These are phyloP conservation scores for Exocentrus adspersus DNA, from an alignment of 2,888 invertebrate species.

Conservation along the genomic window DNA sequence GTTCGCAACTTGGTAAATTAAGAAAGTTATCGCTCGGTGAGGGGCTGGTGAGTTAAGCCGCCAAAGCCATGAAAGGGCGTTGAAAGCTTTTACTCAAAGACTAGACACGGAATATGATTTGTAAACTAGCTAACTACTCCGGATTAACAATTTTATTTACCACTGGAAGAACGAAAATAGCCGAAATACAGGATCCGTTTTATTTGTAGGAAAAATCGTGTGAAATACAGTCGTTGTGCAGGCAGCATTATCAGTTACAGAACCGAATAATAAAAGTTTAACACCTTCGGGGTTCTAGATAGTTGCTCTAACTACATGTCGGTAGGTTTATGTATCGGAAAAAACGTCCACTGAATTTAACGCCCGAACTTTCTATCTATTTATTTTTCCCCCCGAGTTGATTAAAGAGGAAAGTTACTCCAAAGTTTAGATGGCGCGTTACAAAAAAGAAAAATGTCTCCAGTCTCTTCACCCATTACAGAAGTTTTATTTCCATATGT, in stretches of 20 bases:
- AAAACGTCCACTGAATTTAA: slow-evolving; percentile 17
- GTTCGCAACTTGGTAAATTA: neutral
- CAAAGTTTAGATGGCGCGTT: slow-evolving; percentile 16
- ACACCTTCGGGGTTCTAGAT: slow-evolving; percentile 4
- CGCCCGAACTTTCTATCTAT: slow-evolving; percentile 19
- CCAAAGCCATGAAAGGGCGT: no score
- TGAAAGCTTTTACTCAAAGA: no score
- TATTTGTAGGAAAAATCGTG: neutral
- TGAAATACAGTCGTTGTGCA: no score
- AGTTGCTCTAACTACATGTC: slow-evolving; percentile 8
- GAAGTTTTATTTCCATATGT: slow-evolving; percentile 25
- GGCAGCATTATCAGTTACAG: no score
- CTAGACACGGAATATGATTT: no score
- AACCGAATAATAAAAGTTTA: neutral
- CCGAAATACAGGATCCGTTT: no score
- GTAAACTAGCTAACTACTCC: no score
- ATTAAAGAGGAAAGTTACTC: slow-evolving; percentile 21
- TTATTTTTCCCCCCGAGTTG: slow-evolving; percentile 19
- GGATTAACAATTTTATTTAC: no score
- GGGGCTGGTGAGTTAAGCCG: no score
- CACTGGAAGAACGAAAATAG: no score
- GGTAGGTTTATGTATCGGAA: slow-evolving; percentile 20
- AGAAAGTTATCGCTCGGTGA: neutral
- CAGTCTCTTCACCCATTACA: slow-evolving; percentile 11
- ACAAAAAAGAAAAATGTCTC: slow-evolving; percentile 19